A percentile compares a stretch with the other conserved stretches of the same genome.
These are phyloP conservation scores for Furnarius figulus DNA, from an alignment of 2,113 vertebrate species.

Conservation along the genomic window DNA sequence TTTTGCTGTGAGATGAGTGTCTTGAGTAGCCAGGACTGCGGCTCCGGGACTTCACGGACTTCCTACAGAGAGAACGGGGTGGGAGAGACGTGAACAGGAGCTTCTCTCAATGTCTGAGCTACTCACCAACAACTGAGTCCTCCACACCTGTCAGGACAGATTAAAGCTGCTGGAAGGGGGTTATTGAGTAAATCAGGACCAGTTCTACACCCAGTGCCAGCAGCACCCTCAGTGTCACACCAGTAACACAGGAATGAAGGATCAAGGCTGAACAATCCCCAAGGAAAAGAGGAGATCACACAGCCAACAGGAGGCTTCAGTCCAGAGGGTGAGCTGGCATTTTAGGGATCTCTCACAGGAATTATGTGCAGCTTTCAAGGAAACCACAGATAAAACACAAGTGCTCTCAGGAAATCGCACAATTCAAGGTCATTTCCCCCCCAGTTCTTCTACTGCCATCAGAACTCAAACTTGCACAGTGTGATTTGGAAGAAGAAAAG, in stretches of 20 bases:
- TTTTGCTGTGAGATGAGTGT: conserved; percentile 90
- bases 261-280: background rate
- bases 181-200: background rate
- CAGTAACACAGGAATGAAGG: rapidly evolving
- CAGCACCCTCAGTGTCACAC: background rate
- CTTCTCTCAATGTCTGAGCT: background rate
- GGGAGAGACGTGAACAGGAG: background rate
- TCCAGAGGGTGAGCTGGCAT: background rate
- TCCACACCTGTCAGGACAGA: background rate
- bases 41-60: conserved; percentile 91
- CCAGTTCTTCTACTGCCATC: background rate
- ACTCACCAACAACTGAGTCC: background rate
- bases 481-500: background rate
- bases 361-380: background rate
- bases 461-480: background rate
- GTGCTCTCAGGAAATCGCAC: background rate
- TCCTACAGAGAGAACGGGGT: conserved; percentile 68
- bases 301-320: background rate
- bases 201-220: background rate
- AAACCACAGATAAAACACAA: rapidly evolving
- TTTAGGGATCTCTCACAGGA: background rate
- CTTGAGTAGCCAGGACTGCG: conserved; percentile 88
- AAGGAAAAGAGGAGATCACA: background rate
- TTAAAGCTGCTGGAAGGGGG: background rate
- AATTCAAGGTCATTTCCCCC: background rate